These are phyloP conservation scores for Mormyrus hasselquistii DNA, from an alignment of 2,797 vertebrate species.

Conservation along the genomic window DNA sequence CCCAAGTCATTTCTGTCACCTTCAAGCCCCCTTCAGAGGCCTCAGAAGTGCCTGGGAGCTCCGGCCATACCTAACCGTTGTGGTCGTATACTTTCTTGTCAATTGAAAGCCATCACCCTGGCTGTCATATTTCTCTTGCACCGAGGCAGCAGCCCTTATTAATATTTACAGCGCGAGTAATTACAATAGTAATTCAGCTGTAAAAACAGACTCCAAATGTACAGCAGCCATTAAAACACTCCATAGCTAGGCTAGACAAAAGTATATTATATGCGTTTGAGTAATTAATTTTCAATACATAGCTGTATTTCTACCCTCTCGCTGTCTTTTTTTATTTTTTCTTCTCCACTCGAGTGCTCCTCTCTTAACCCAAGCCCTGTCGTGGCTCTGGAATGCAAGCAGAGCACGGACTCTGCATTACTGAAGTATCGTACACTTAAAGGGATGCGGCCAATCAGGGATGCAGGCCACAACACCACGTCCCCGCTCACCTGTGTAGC, in stretches of 20 bases:
- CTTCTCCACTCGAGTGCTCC: slow-evolving; percentile 16
- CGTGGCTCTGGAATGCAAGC: slow-evolving; percentile 48
- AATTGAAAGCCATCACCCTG: slow-evolving; percentile 4
- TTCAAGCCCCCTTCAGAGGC: slow-evolving; percentile 22
- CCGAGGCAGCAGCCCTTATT: neutral
- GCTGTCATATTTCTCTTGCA: neutral
- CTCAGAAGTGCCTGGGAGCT: slow-evolving; percentile 4
- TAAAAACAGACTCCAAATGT: slow-evolving; percentile 57
- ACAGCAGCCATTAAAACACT: slow-evolving; percentile 58
- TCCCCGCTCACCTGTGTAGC: slow-evolving; percentile 36
- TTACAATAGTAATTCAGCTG: slow-evolving; percentile 54
- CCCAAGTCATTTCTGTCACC: neutral
- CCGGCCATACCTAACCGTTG: slow-evolving; percentile 26
- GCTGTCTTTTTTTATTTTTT: slow-evolving; percentile 9
- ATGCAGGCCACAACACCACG: slow-evolving; percentile 15
- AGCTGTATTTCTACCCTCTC: slow-evolving; percentile 28
- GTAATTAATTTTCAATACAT: slow-evolving; percentile 46
- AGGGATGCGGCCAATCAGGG: slow-evolving; percentile 20
- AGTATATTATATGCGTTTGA: slow-evolving; percentile 47
- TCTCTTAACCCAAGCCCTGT: slow-evolving; percentile 38
- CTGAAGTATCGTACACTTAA: slow-evolving; percentile 41
- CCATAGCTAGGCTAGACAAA: slow-evolving; percentile 56
- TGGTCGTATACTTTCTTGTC: slow-evolving; percentile 22
- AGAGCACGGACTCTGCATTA: slow-evolving; percentile 44
- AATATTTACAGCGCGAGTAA: slow-evolving; percentile 37